Conservation (phyloP, 2,888 invertebrate species). For the Galeruca laticollis region DNA sequence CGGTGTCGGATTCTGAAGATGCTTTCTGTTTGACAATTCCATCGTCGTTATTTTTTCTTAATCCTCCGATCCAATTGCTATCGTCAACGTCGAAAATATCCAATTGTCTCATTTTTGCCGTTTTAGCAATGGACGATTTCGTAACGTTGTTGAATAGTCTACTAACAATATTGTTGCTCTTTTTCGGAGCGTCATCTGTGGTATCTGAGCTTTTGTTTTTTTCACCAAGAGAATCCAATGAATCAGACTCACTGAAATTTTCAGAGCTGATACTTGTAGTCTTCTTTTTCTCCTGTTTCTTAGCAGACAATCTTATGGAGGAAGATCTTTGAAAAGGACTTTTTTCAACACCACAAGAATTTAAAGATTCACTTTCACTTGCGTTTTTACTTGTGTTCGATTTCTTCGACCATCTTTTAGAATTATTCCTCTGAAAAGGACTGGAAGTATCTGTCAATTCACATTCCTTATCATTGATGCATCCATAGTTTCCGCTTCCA, state of each 20-base stretch:
- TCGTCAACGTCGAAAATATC: conserved; percentile 66
- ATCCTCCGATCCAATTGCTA: conserved; percentile 54
- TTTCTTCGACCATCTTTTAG: conserved; percentile 69
- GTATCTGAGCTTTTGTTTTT: conserved; percentile 54
- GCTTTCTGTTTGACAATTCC: conserved; percentile 34
- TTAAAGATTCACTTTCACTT: conserved; percentile 52
- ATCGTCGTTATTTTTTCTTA: conserved; percentile 49
- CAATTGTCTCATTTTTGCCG: conserved; percentile 72
- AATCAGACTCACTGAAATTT: conserved; percentile 76
- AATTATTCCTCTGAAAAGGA: conserved; percentile 66
- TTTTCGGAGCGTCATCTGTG: conserved; percentile 48
- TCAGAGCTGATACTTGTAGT: conserved; percentile 76
- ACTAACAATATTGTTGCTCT: conserved; percentile 62
- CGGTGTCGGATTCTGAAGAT: conserved; percentile 21
- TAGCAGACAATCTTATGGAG: conserved; percentile 46
- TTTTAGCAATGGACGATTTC: conserved; percentile 73
- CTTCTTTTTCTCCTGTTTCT: conserved; percentile 54
- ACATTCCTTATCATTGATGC: conserved; percentile 35
- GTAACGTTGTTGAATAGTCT: conserved; percentile 72
- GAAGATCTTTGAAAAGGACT: conserved; percentile 50
- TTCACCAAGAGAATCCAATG: conserved; percentile 68
- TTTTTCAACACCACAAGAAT: conserved; percentile 29
- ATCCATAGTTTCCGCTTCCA: conserved; percentile 64
- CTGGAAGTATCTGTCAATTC: conserved; percentile 64
- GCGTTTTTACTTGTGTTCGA: conserved; percentile 44